These are phyloP conservation scores for Apis laboriosa DNA, from an alignment of 1,140 invertebrate genomes.

Conservation along the genomic window DNA sequence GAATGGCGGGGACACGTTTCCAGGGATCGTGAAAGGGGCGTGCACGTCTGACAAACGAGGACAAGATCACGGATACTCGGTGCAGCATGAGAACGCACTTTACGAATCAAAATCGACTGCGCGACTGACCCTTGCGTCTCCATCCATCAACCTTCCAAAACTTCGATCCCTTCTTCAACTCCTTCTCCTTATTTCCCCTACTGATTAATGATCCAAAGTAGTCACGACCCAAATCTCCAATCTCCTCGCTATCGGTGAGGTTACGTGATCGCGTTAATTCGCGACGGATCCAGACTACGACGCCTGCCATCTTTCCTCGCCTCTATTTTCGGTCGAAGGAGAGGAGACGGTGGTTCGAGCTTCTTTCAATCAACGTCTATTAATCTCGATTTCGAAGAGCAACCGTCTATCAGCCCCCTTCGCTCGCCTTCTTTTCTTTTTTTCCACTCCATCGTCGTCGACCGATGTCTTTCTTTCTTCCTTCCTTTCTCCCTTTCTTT, in stretches of 20 bases:
- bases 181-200: background rate
- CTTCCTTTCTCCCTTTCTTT: background rate
- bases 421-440: background rate
- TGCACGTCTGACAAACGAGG: slow-evolving; percentile 53
- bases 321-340: slow-evolving; percentile 25
- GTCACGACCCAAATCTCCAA: slow-evolving; percentile 36
- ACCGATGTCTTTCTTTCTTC: background rate
- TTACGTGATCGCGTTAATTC: slow-evolving; percentile 56
- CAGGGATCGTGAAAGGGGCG: background rate
- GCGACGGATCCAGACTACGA: background rate
- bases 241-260: background rate
- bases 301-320: slow-evolving; percentile 4
- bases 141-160: slow-evolving; percentile 61
- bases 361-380: slow-evolving; percentile 70
- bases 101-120: slow-evolving; percentile 45
- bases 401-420: slow-evolving; percentile 31
- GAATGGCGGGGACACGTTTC: background rate
- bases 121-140: slow-evolving; percentile 51
- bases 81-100: slow-evolving; percentile 64
- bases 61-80: slow-evolving; percentile 50
- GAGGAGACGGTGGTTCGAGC: slow-evolving; percentile 22
- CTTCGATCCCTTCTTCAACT: slow-evolving; percentile 29
- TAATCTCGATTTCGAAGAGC: slow-evolving; percentile 67
- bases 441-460: background rate
- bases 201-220: slow-evolving; percentile 60